Evolutionary conservation across 2,888 invertebrate genomes (phyloP).

Genomic region (Catocala nupta): DNA sequence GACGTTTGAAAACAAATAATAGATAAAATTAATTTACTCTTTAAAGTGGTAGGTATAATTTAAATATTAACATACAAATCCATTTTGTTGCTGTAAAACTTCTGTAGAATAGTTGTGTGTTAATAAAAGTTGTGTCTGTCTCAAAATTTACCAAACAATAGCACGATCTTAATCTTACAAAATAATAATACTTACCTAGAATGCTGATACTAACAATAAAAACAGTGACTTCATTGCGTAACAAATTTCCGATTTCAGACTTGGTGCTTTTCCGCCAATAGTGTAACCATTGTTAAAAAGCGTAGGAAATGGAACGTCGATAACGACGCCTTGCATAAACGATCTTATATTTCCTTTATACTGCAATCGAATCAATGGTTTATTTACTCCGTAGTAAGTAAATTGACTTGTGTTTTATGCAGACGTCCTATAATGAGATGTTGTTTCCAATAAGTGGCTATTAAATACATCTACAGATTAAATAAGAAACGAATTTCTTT

Average conservation of each 20-base stretch:
- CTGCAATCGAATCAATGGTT: slow-evolving; percentile 32
- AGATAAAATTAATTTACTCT: no score
- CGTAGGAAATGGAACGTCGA: slow-evolving; percentile 54
- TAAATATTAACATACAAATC: no score
- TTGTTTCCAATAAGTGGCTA: slow-evolving; percentile 16
- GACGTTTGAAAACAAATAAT: no score
- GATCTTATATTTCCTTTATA: slow-evolving; percentile 35
- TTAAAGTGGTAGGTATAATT: no score
- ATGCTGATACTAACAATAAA: slow-evolving; percentile 41
- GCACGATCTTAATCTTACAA: neutral
- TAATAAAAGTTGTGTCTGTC: neutral
- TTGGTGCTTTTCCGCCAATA: slow-evolving; percentile 55
- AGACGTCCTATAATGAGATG: slow-evolving; percentile 14
- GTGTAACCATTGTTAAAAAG: slow-evolving; percentile 52
- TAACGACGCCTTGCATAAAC: slow-evolving; percentile 50
- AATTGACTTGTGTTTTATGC: slow-evolving; percentile 32
- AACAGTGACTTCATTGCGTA: slow-evolving; percentile 50
- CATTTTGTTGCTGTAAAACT: no score
- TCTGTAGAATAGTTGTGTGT: neutral
- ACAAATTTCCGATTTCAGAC: slow-evolving; percentile 55
- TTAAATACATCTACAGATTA: slow-evolving; percentile 8
- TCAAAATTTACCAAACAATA: neutral
- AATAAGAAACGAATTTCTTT: neutral
- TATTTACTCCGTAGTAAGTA: slow-evolving; percentile 36
- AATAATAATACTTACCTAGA: neutral